phyloP scores from a whole-genome alignment of 2,888 invertebrate genomes.

The Yponomeuta evonymella region DNA sequence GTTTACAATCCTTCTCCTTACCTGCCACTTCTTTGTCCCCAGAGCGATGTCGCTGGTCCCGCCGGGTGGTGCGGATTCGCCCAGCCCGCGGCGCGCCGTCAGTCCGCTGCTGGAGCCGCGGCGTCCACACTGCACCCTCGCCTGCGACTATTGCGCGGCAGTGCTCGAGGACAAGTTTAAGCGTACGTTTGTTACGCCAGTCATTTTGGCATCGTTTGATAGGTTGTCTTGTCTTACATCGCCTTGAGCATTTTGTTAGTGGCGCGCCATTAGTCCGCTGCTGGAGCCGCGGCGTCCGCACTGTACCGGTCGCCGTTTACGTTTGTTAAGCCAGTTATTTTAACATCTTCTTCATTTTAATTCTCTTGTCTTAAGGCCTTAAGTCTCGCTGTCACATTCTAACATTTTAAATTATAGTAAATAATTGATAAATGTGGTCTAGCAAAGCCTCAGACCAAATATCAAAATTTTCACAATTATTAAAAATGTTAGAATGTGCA shows the following conservation, averaged over 20 bases:
- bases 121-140: constrained; percentile 83
- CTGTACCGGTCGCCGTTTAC: background rate
- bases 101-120: constrained; percentile 82
- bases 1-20: background rate
- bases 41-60: constrained; percentile 75
- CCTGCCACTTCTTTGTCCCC: constrained; percentile 17
- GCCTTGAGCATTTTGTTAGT: background rate
- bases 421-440: too few relatives aligned
- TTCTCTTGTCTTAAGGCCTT: too few relatives aligned
- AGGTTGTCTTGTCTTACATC: too few relatives aligned
- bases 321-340: background rate
- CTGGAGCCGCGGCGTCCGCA: background rate
- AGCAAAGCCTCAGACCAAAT: too few relatives aligned
- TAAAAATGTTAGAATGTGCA: too few relatives aligned
- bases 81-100: constrained; percentile 80
- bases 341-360: too few relatives aligned
- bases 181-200: constrained; percentile 51
- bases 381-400: too few relatives aligned
- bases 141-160: constrained; percentile 82
- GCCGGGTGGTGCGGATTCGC: constrained; percentile 73
- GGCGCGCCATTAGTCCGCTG: background rate
- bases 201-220: too few relatives aligned
- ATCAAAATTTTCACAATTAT: too few relatives aligned
- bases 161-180: constrained; percentile 82
- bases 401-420: too few relatives aligned